A percentile compares a stretch with the other conserved stretches of the same genome.
phyloP scores from a whole-genome alignment of 2,888 invertebrate species.

The Charanyca ferruginea region DNA sequence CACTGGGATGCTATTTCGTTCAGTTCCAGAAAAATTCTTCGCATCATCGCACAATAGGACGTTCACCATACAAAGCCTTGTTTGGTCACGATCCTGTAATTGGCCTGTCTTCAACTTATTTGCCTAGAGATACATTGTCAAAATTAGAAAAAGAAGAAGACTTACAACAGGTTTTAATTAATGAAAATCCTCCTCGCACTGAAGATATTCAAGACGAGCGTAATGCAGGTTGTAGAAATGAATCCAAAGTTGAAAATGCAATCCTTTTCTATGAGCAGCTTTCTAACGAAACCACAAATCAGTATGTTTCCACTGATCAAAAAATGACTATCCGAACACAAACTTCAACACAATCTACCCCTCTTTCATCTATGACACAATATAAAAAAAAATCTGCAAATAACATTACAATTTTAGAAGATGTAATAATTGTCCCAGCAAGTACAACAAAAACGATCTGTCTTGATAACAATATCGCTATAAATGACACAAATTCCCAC shows the following conservation, averaged over 20 bases:
- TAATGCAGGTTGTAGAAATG: slow-evolving; percentile 37
- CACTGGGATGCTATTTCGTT: slow-evolving; percentile 53
- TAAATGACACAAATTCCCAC: slow-evolving; percentile 32
- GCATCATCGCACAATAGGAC: slow-evolving; percentile 56
- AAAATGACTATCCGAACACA: slow-evolving; percentile 32
- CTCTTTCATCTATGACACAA: slow-evolving; percentile 27
- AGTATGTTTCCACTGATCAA: slow-evolving; percentile 36
- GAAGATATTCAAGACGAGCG: slow-evolving; percentile 40
- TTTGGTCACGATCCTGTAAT: slow-evolving; percentile 63
- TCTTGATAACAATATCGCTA: slow-evolving; percentile 35
- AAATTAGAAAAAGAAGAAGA: slow-evolving; percentile 41
- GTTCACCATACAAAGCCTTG: slow-evolving; percentile 57
- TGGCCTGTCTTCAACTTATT: slow-evolving; percentile 47
- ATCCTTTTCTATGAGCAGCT: slow-evolving; percentile 35
- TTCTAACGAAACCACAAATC: slow-evolving; percentile 41
- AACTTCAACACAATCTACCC: slow-evolving; percentile 31
- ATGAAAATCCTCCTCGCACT: slow-evolving; percentile 32
- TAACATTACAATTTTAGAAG: slow-evolving; percentile 40
- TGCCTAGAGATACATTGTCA: slow-evolving; percentile 36
- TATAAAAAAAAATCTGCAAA: slow-evolving; percentile 34
- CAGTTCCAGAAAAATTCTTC: slow-evolving; percentile 58
- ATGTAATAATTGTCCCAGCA: slow-evolving; percentile 37
- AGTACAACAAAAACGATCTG: slow-evolving; percentile 37
- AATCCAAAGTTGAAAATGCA: slow-evolving; percentile 39
- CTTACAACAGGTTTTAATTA: slow-evolving; percentile 36